Evolutionary conservation across 2,797 vertebrate species (phyloP).

Genomic region (Decapterus maruadsi): DNA sequence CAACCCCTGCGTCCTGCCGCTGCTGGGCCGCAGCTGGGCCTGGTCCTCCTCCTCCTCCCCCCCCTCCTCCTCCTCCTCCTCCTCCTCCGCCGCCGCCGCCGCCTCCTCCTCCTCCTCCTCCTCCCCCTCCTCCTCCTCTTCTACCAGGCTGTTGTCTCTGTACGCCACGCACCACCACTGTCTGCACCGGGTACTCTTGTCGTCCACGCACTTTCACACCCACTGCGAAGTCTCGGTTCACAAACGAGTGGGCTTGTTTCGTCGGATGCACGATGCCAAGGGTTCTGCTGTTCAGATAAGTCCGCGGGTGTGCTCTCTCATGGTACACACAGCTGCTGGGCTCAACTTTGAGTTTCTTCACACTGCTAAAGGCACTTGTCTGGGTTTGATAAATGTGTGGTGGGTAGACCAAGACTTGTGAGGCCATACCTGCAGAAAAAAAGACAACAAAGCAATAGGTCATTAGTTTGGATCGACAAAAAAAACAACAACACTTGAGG

Average conservation of each 20-base stretch:
- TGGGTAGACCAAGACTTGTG: slow-evolving; percentile 99
- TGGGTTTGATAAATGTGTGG: slow-evolving; percentile 99
- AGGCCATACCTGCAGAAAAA: slow-evolving; percentile 96
- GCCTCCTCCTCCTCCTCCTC: background rate
- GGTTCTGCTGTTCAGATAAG: slow-evolving; percentile 96
- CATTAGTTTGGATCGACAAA: slow-evolving; percentile 35
- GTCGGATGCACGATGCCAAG: slow-evolving; percentile 91
- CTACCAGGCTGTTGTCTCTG: slow-evolving; percentile 82
- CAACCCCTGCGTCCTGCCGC: slow-evolving; percentile 68
- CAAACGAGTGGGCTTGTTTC: slow-evolving; percentile 90
- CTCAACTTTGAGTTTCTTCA: slow-evolving; percentile 99
- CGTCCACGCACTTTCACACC: slow-evolving; percentile 87
- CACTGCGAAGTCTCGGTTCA: slow-evolving; percentile 89
- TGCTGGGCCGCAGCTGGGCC: slow-evolving; percentile 65
- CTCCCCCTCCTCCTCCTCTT: slow-evolving; percentile 45
- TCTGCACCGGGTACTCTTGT: slow-evolving; percentile 91
- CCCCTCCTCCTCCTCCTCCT: slow-evolving; percentile 59
- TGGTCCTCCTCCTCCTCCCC: slow-evolving; percentile 56
- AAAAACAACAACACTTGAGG: slow-evolving; percentile 5
- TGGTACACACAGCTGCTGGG: slow-evolving; percentile 97
- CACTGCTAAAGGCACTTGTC: slow-evolving; percentile 99
- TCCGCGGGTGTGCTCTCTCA: slow-evolving; percentile 93
- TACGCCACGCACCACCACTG: slow-evolving; percentile 92
- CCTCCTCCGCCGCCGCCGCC: slow-evolving; percentile 53
- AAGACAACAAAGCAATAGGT: slow-evolving; percentile 45